Evolutionary conservation across 2,113 vertebrate genomes (phyloP), one percentile per base, ranked within the genome.

Genomic region (Mormyrus iriodes): DNA sequence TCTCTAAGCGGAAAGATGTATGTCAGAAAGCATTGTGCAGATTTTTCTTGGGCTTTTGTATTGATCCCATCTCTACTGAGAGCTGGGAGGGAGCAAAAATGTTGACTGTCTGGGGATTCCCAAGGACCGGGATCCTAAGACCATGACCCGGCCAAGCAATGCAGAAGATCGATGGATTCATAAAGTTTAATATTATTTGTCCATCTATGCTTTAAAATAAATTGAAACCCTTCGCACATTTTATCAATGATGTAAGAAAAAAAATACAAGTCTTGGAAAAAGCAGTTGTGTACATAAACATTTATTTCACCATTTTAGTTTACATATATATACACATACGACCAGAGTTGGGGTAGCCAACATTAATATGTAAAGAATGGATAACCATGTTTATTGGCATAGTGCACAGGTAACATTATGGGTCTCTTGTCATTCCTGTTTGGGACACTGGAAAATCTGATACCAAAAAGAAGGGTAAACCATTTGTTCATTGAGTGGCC

Each of bases 241-340:
- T 79, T 79, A 42, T 10, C 27, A 13, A 4, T 10, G 4, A 79
- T 7, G 69, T 19, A 39, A 69, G 27, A 17, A 76, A 39, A 2
- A 58, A 35, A 79, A 2, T n/a, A n/a, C n/a, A 79, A 39, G 15
- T 42, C 13, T 42, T 19, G 13, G 15, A 69, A 79, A 12, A 39
- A 2, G 35, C 31, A 15, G 31, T 7, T 85, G 39, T 82, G 44
- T 92, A 93, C 91, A 91, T 91, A 93, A 91, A 90, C 93, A 92
- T 93, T 90, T 94, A 94, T 91, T 93, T 93, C 93, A 94, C 91
- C 49, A 48, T 35, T 89, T 48, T 88, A 44, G 89, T 91, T 88
- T 91, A 87, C 92, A 87, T 93, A 44, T 89, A 85, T 92, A 94
- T 93, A 93, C 90, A 93, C 87, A 88, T 90, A 79, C 31, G 31